Evolutionary conservation across 2,113 vertebrate species (phyloP), one percentile per base, ranked within the genome.

Genomic region (Atractosteus spatula): DNA sequence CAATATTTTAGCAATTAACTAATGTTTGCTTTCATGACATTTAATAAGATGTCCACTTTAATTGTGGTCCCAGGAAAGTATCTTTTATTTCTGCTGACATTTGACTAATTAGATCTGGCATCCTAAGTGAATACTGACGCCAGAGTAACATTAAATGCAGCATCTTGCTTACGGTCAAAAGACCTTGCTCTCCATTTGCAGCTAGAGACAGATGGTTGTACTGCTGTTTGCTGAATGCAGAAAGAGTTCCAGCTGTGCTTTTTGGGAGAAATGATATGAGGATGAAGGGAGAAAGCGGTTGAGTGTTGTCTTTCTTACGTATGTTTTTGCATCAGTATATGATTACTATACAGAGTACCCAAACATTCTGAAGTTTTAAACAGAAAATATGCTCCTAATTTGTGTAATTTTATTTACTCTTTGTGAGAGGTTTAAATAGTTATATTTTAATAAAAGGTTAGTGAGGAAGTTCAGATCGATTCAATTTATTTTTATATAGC

Each of bases 91-190:
- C 62, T 70, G 73, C 69, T 62, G 78, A 61, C 56, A 72, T 69
- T 76, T 77, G 59, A 57, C 76, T 85, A 82, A 85, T 74, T 79
- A 78, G 77, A 65, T 72, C 74, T 82, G 81, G 80, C 79, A 75
- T 67, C 13, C 69, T 64, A 61, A 67, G 68, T 72, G 71, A 75
- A 66, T 68, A 8, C 72, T 73, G 68, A 73, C 63, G 78, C 81
- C 79, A 84, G 66, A 44, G 68, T 41, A 44, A 74, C 78, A 83
- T 80, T 78, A 82, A 74, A 71, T 63, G 47, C 63, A 71, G 73
- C 78, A 78, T 81, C 77, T 77, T 77, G 73, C 80, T 83, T 76
- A 65, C 74, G 76, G 79, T 86, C 81, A 84, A 80, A 80, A 79
- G 73, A 82, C 76, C 76, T 77, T 75, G 62, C 74, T 68, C 43